These are phyloP conservation scores for Apostichopus californicus DNA, from an alignment of 35 echinoderm and acorn worm genomes.

Conservation along the genomic window DNA sequence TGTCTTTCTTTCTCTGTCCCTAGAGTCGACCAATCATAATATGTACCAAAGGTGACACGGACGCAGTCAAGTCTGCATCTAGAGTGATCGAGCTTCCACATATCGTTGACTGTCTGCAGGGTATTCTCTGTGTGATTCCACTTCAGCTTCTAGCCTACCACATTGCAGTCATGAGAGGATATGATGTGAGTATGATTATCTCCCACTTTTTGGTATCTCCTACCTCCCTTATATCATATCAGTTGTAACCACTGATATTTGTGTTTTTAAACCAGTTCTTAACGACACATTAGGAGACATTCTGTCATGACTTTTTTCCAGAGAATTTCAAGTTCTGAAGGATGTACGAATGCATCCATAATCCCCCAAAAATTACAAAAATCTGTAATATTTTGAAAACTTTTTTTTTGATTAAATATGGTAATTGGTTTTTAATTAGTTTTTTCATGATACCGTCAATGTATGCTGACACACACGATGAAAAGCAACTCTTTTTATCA, in stretches of 20 bases:
- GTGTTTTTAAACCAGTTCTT: background rate
- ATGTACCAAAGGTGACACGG: slow-evolving; percentile 79
- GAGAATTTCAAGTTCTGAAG: too few relatives aligned
- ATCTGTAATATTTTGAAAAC: too few relatives aligned
- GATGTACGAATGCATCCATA: too few relatives aligned
- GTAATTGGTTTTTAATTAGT: background rate
- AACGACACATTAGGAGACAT: background rate
- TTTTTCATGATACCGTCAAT: too few relatives aligned
- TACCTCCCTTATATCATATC: background rate
- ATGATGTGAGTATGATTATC: slow-evolving; percentile 83
- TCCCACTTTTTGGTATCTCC: background rate
- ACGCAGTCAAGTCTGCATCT: slow-evolving; percentile 62
- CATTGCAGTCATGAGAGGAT: slow-evolving; percentile 87
- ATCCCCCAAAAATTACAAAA: too few relatives aligned
- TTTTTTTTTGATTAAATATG: too few relatives aligned
- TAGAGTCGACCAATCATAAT: slow-evolving; percentile 96
- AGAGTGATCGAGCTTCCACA: slow-evolving; percentile 74
- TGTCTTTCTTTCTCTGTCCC: too few relatives aligned
- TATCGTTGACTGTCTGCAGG: slow-evolving; percentile 83
- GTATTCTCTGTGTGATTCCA: slow-evolving; percentile 89
- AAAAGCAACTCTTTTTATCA: too few relatives aligned
- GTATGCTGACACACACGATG: too few relatives aligned
- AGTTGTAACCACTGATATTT: background rate
- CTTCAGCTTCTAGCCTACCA: slow-evolving; percentile 97
- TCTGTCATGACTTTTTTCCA: background rate